phyloP scores from a whole-genome alignment of 1,140 invertebrate genomes.

The Listronotus oregonensis region DNA sequence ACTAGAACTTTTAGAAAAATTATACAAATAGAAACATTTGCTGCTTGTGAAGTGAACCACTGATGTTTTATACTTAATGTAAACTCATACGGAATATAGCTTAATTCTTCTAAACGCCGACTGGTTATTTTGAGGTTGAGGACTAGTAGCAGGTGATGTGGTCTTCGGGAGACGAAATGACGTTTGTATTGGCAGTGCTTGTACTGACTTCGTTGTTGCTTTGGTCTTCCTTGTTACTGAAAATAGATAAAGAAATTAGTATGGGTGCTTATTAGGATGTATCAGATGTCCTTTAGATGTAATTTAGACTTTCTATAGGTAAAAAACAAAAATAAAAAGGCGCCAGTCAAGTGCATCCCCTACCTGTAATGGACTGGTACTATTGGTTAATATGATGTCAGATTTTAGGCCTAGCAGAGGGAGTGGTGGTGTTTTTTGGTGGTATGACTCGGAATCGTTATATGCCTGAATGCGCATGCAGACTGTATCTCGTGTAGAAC shows the following conservation, averaged over 20 bases:
- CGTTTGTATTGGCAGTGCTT: conserved; percentile 16
- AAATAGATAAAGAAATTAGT: conserved; percentile 1
- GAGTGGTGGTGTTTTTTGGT: conserved; percentile 45
- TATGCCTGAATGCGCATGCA: conserved; percentile 84
- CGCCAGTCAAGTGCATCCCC: too few relatives aligned
- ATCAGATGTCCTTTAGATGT: too few relatives aligned
- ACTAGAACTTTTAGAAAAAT: too few relatives aligned
- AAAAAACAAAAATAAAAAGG: too few relatives aligned
- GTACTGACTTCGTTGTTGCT: conserved; percentile 27
- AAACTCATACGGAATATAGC: too few relatives aligned
- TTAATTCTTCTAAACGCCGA: conserved; percentile 41
- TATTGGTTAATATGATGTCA: conserved; percentile 44
- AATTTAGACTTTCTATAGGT: too few relatives aligned
- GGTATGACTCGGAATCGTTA: conserved; percentile 73
- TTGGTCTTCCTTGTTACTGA: conserved; percentile 23
- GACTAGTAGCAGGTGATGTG: conserved; percentile 31
- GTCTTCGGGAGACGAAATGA: conserved; percentile 35
- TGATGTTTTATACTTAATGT: too few relatives aligned
- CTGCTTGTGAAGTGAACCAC: too few relatives aligned
- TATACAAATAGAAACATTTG: too few relatives aligned
- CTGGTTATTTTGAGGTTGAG: conserved; percentile 1
- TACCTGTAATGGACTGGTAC: conserved; percentile 58
- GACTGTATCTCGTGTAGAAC: conserved; percentile 86
- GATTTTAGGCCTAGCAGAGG: conserved; percentile 41
- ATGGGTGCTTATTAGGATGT: too few relatives aligned